phyloP scores from a whole-genome alignment of 2,888 invertebrate genomes.

The Vanessa cardui region DNA sequence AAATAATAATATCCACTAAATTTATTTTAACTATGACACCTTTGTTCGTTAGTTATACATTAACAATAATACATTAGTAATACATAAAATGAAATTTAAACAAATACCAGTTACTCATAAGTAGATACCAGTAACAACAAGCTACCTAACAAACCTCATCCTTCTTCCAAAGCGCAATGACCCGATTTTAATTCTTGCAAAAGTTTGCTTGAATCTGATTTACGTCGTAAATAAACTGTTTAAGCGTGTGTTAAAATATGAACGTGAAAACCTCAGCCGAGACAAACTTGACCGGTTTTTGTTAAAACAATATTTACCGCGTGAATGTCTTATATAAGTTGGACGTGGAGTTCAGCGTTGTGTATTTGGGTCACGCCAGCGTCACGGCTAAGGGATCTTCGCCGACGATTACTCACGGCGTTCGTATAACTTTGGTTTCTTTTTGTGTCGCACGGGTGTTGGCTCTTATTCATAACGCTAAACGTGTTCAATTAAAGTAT shows the following conservation, averaged over 20 bases:
- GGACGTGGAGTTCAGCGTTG: slow-evolving; percentile 19
- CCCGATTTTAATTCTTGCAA: not conserved
- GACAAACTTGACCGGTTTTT: slow-evolving; percentile 7
- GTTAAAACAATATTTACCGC: slow-evolving; percentile 2
- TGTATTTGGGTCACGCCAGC: slow-evolving; percentile 31
- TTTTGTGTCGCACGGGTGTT: not conserved
- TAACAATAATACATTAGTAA: too few species aligned
- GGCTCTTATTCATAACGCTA: too few species aligned
- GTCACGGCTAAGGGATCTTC: slow-evolving; percentile 22
- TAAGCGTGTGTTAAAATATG: not conserved
- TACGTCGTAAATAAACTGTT: not conserved
- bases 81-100: too few species aligned
- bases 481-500: too few species aligned
- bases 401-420: slow-evolving; percentile 4
- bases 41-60: too few species aligned
- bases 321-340: slow-evolving; percentile 22
- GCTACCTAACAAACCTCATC: too few species aligned
- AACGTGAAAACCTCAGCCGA: not conserved
- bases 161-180: too few species aligned
- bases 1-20: too few species aligned
- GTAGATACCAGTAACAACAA: too few species aligned
- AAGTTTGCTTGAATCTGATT: not conserved
- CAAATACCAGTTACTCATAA: too few species aligned
- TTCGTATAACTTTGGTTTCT: not conserved
- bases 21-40: too few species aligned